Conservation (phyloP, 2,888 invertebrate genomes). For the Serripes groenlandicus region DNA sequence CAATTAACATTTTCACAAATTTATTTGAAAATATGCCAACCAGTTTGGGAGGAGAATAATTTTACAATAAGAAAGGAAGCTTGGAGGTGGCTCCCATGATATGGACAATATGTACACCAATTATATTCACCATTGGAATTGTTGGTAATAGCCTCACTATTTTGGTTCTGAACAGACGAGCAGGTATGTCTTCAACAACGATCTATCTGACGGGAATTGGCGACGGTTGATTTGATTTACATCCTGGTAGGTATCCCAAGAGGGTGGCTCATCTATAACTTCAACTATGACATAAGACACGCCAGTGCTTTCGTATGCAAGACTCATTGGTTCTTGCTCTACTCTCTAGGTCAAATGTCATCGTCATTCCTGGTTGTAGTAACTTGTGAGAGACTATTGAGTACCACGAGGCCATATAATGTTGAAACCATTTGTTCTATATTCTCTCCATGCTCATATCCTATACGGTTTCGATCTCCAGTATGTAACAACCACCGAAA, state of each 20-base stretch:
- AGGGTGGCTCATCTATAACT: conserved; percentile 11
- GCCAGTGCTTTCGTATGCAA: conserved; percentile 4
- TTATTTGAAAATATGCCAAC: too few species aligned
- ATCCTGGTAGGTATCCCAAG: not conserved
- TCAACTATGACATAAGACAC: not conserved
- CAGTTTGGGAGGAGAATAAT: too few species aligned
- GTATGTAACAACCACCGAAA: too few species aligned
- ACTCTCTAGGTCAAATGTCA: not conserved
- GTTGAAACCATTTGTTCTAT: conserved; percentile 1
- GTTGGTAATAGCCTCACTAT: conserved; percentile 7
- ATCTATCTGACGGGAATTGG: conserved; percentile 6
- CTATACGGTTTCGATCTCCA: conserved; percentile 7
- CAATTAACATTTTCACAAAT: too few species aligned
- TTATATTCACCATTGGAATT: conserved; percentile 10
- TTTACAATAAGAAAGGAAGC: not conserved
- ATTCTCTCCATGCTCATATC: not conserved
- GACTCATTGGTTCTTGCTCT: not conserved
- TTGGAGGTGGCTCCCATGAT: conserved; percentile 14
- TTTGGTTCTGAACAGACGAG: not conserved
- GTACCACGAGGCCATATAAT: conserved; percentile 6
- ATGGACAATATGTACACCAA: conserved; percentile 11
- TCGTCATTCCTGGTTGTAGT: not conserved
- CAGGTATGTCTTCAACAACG: not conserved
- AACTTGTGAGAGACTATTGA: not conserved
- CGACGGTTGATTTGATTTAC: not conserved